phyloP scores from a whole-genome alignment of 2,888 invertebrate species.

The Lepeophtheirus nordmannii region DNA sequence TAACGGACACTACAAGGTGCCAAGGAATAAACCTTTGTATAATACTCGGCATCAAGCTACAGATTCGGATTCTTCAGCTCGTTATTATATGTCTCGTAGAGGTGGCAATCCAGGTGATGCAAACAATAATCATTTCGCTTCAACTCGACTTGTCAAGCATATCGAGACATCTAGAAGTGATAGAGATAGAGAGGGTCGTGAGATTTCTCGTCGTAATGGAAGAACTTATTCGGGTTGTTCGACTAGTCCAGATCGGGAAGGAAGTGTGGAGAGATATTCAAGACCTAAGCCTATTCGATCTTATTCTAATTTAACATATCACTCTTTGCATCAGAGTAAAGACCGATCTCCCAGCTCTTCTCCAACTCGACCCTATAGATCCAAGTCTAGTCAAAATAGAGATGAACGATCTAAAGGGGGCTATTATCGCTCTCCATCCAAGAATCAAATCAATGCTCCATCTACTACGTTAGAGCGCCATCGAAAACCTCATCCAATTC shows the following conservation, averaged over 20 bases:
- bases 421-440: neutral
- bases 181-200: constrained; percentile 11
- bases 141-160: constrained; percentile 18
- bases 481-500: neutral
- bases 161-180: constrained; percentile 6
- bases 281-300: neutral
- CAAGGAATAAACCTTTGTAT: constrained; percentile 15
- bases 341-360: constrained; percentile 23
- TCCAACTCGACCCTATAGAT: constrained; percentile 18
- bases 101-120: neutral
- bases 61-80: neutral
- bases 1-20: constrained; percentile 22
- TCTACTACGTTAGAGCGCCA: constrained; percentile 8
- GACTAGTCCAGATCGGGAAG: constrained; percentile 23
- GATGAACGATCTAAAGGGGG: neutral
- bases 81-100: neutral
- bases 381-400: constrained; percentile 15
- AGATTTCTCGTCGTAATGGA: constrained; percentile 6
- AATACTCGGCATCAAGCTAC: neutral
- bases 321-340: neutral
- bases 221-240: constrained; percentile 16
- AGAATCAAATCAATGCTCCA: neutral
- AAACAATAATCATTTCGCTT: constrained; percentile 7
- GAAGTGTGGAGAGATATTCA: constrained; percentile 9
- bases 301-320: neutral